phyloP scores from a whole-genome alignment of 2,888 invertebrate genomes.

The Drosophila mercatorum region DNA sequence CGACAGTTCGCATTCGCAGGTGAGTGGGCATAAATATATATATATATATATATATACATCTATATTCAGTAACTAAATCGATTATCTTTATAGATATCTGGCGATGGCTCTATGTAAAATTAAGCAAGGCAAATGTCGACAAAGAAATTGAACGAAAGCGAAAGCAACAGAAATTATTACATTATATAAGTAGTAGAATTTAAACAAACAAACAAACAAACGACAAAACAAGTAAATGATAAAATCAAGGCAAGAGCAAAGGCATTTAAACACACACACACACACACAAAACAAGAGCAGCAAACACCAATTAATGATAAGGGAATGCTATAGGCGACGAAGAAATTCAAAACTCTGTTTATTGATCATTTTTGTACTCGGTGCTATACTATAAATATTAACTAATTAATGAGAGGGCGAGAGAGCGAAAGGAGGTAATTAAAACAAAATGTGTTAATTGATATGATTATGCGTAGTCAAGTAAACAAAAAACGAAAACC shows the following conservation, averaged over 20 bases:
- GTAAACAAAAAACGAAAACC: constrained; percentile 29
- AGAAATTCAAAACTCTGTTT: constrained; percentile 74
- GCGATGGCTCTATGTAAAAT: constrained; percentile 81
- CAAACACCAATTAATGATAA: constrained; percentile 46
- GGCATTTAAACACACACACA: constrained; percentile 41
- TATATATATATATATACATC: background rate
- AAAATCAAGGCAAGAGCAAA: constrained; percentile 36
- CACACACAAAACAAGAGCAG: constrained; percentile 18
- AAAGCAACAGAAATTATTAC: constrained; percentile 76
- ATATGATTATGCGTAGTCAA: constrained; percentile 71
- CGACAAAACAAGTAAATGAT: constrained; percentile 29
- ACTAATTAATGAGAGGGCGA: constrained; percentile 71
- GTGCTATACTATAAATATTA: constrained; percentile 84
- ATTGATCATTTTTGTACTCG: constrained; percentile 82
- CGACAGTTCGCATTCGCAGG: constrained; percentile 85
- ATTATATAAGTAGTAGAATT: constrained; percentile 77
- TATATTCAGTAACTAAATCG: background rate
- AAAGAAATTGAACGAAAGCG: constrained; percentile 40
- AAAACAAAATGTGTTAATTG: constrained; percentile 49
- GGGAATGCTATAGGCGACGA: constrained; percentile 20
- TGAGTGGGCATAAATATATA: constrained; percentile 37
- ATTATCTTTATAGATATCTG: constrained; percentile 74
- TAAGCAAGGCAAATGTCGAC: constrained; percentile 33
- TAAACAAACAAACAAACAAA: constrained; percentile 49
- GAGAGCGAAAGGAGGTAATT: constrained; percentile 34